Conservation (phyloP, 2,888 invertebrate species). For the Parnassius mnemosyne region DNA sequence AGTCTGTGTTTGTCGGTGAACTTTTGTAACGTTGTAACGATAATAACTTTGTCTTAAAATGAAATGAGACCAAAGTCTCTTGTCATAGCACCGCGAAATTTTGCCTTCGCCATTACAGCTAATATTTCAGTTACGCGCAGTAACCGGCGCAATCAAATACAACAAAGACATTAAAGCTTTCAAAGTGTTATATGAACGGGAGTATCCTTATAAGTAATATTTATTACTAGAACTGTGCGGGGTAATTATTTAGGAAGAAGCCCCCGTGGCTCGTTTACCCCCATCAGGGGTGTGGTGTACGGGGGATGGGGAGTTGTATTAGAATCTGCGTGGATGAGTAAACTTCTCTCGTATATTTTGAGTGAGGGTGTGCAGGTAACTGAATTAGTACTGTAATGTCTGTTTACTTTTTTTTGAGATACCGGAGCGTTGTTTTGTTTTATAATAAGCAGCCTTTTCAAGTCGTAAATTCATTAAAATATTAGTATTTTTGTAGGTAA, state of each 20-base stretch:
- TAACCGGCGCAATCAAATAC: slow-evolving; percentile 38
- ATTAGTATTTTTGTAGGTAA: too few species aligned
- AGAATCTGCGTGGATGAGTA: slow-evolving; percentile 47
- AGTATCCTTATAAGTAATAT: slow-evolving; percentile 66
- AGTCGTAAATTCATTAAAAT: slow-evolving; percentile 13
- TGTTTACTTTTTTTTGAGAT: slow-evolving; percentile 26
- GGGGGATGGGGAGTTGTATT: slow-evolving; percentile 31
- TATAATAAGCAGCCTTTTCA: slow-evolving; percentile 8
- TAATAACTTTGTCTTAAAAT: too few species aligned
- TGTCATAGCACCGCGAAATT: neutral
- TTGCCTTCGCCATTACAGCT: slow-evolving; percentile 5
- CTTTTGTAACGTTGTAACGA: too few species aligned
- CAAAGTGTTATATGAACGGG: slow-evolving; percentile 26
- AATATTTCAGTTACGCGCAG: slow-evolving; percentile 14
- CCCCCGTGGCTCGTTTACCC: slow-evolving; percentile 33
- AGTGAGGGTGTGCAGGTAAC: slow-evolving; percentile 35
- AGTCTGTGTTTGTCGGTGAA: too few species aligned
- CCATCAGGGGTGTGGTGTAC: slow-evolving; percentile 28
- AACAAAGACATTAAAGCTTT: slow-evolving; percentile 42
- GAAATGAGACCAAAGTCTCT: too few species aligned
- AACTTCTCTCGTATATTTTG: slow-evolving; percentile 41
- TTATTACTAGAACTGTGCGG: slow-evolving; percentile 63
- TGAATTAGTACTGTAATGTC: slow-evolving; percentile 33
- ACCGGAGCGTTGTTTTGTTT: slow-evolving; percentile 15
- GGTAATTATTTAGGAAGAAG: slow-evolving; percentile 67